Evolutionary conservation across 2,888 invertebrate genomes (phyloP), one percentile per base, ranked within the genome.

Genomic region (Deilephila elpenor): DNA sequence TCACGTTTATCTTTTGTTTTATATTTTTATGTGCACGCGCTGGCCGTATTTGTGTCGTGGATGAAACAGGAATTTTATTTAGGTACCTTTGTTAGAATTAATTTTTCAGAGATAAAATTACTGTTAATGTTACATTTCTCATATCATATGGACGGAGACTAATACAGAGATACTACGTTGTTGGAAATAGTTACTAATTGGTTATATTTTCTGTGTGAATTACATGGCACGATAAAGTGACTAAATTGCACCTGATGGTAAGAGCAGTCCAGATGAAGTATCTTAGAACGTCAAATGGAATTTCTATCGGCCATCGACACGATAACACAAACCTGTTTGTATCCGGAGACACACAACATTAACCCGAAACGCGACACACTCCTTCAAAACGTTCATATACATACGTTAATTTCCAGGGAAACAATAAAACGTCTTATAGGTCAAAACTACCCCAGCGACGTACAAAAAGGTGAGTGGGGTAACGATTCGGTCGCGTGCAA

Each of bases 401-500:
- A 32, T 44, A 44, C 29, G 29, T 19, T 6, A 62, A 60, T 62
- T 62, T 34, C 8, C n/a, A 34, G 34, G 17, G n/a, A 19, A 62
- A 62, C 34, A 34, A n/a, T 62, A 62, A 62, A 62, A 17, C 6
- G n/a, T 32, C 61, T 19, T n/a, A 5, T 62, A 11, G 32, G 61
- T 29, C 17, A 19, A 6, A 60, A 29, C 60, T 60, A 60, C 34
- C 19, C 60, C 17, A 0, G 14, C 19, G 34, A 19, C 62, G n/a
- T 25, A 51, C 25, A 64, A 5, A 67, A 67, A 67, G 44, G 32
- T 32, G 59, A n/a, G 29, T 29, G 59, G 37, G 14, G 44, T 60
- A 60, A 71, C 60, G 19, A 44, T 71, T 60, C 73, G 74, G 76
- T 75, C 74, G 73, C 75, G 74, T 70, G 71, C 74, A 80, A 74